These are phyloP conservation scores for Nautilus pompilius DNA, from an alignment of 1,140 invertebrate species.

Conservation along the genomic window DNA sequence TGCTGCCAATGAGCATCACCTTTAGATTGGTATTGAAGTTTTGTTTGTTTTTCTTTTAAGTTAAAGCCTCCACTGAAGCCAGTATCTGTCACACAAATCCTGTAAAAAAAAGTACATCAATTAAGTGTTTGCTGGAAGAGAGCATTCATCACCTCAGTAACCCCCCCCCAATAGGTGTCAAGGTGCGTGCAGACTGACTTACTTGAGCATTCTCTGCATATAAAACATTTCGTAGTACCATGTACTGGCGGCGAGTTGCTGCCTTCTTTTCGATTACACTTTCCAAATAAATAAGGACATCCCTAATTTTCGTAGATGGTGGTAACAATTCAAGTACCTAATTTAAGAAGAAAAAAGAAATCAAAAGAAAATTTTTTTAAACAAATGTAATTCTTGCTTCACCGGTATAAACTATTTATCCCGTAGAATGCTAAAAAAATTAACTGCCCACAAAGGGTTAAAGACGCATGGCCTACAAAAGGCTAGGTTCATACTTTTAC, in stretches of 20 bases:
- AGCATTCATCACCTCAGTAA: too few relatives aligned
- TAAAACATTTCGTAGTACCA: constrained; percentile 77
- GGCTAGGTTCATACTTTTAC: not conserved
- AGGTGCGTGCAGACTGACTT: constrained; percentile 10
- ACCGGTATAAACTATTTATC: too few relatives aligned
- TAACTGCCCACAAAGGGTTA: not conserved
- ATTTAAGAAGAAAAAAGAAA: constrained; percentile 18
- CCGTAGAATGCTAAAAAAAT: not conserved
- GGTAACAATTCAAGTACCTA: constrained; percentile 74
- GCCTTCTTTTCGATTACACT: constrained; percentile 73
- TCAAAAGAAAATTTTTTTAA: not conserved
- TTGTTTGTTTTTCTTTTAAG: too few relatives aligned
- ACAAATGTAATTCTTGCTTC: too few relatives aligned
- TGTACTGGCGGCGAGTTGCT: constrained; percentile 67
- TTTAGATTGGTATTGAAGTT: too few relatives aligned
- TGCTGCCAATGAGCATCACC: too few relatives aligned
- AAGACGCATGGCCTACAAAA: not conserved
- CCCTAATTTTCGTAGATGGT: constrained; percentile 68
- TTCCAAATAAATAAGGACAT: constrained; percentile 75
- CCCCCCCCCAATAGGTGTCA: too few relatives aligned
- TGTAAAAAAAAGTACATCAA: too few relatives aligned
- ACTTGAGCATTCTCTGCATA: constrained; percentile 80
- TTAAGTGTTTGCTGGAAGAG: too few relatives aligned
- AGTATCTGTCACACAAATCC: too few relatives aligned
- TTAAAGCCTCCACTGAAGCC: too few relatives aligned